Percentiles rank a stretch among this genome's conserved stretches.
These are phyloP conservation scores for Microcebus murinus DNA, from an alignment of 2,113 vertebrate genomes.

Conservation along the genomic window DNA sequence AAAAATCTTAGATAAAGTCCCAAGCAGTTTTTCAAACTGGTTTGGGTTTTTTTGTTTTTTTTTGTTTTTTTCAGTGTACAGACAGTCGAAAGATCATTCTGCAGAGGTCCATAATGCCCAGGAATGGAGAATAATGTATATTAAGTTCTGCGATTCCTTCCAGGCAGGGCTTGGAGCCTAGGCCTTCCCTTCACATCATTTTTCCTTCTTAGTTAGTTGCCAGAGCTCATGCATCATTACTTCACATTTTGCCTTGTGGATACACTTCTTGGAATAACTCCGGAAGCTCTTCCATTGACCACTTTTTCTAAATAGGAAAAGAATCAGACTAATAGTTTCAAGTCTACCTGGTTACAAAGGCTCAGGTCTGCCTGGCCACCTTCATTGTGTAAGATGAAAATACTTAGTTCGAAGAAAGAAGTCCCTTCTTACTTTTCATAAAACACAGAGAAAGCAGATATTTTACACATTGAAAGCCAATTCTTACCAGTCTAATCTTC, in stretches of 20 bases:
- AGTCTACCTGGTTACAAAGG: not conserved
- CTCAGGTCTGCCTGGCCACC: not conserved
- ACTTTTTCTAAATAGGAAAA: not conserved
- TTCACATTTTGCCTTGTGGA: slow-evolving; percentile 5
- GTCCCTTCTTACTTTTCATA: not conserved
- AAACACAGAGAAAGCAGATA: slow-evolving; percentile 19
- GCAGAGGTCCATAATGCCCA: not conserved
- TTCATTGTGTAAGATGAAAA: not conserved
- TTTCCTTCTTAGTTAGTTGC: not conserved
- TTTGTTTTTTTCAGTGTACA: not conserved
- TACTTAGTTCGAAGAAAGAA: not conserved
- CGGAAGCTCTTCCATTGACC: not conserved
- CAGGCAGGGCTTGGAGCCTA: not conserved
- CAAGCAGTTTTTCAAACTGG: slow-evolving; percentile 7
- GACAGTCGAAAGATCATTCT: not conserved
- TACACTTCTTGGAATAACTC: not conserved
- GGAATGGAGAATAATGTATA: not conserved
- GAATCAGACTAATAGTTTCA: not conserved
- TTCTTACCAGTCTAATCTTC: not conserved
- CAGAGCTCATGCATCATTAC: not conserved
- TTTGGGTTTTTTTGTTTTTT: not conserved
- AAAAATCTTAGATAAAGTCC: slow-evolving; percentile 52
- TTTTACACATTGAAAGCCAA: not conserved
- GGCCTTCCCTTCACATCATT: not conserved
- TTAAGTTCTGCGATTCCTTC: not conserved